These are phyloP conservation scores for Heliconius eleuchia DNA, from an alignment of 1,140 invertebrate genomes.

Conservation along the genomic window DNA sequence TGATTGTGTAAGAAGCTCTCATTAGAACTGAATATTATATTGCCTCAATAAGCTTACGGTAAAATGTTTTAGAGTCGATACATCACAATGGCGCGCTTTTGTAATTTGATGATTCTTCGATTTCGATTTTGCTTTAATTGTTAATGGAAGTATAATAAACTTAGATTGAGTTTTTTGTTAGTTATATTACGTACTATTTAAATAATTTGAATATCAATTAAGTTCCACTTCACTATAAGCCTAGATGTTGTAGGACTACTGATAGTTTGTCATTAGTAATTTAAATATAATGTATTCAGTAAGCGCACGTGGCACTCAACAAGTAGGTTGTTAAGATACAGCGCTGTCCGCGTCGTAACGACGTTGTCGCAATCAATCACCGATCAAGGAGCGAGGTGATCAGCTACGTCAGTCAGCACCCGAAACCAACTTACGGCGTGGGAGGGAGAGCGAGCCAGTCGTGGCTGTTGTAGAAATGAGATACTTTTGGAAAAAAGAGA, in stretches of 20 bases:
- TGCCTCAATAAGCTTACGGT: background rate
- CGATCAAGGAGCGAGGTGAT: background rate
- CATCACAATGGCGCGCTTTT: background rate
- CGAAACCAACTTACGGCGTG: no score
- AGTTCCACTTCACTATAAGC: background rate
- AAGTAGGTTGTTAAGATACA: no score
- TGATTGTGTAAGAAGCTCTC: conserved; percentile 5
- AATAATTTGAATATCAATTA: background rate
- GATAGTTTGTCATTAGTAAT: background rate
- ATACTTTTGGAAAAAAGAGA: no score
- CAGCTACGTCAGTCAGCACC: no score
- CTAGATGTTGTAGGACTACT: background rate
- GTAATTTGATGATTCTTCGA: background rate
- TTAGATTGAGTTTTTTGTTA: background rate
- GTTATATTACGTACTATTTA: background rate
- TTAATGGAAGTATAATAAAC: background rate
- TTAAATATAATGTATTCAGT: background rate
- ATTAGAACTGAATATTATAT: background rate
- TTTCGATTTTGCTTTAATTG: background rate
- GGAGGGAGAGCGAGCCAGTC: no score
- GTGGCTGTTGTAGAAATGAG: no score
- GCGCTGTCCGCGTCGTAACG: background rate
- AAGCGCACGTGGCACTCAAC: background rate
- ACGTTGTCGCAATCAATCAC: background rate
- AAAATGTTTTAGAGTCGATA: background rate